phyloP scores from a whole-genome alignment of 2,797 vertebrate species.

The Mus spretus region DNA sequence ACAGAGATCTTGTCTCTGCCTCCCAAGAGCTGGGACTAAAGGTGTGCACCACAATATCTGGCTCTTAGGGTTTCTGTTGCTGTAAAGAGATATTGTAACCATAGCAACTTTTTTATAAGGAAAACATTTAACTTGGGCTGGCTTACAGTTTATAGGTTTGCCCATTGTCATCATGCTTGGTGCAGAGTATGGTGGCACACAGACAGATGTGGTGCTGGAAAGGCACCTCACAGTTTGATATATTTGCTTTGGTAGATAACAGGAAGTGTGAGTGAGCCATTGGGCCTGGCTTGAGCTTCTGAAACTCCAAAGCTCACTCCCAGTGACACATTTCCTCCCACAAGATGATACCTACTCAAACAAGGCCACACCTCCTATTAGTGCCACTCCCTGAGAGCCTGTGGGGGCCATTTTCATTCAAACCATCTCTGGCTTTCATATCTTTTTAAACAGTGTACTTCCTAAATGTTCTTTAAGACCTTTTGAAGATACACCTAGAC shows the following conservation, averaged over 20 bases:
- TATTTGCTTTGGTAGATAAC: background rate
- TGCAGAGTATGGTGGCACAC: background rate
- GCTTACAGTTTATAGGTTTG: background rate
- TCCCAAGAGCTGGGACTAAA: background rate
- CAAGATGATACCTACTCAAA: background rate
- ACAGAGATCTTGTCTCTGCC: background rate
- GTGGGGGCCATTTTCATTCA: background rate
- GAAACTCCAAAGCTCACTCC: background rate
- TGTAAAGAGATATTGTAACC: background rate
- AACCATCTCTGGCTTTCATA: background rate
- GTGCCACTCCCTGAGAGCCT: background rate
- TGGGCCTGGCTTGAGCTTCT: background rate
- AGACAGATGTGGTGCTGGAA: background rate
- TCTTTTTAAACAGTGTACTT: slow-evolving; percentile 6
- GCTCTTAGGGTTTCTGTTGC: background rate
- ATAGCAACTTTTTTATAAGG: background rate
- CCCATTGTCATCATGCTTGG: background rate
- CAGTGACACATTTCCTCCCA: no score
- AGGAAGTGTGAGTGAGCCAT: background rate
- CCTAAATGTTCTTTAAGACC: slow-evolving; percentile 11
- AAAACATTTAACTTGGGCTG: no score
- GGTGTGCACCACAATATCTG: background rate
- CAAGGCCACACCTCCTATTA: background rate
- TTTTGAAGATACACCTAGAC: background rate
- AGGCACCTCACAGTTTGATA: background rate